Base-by-base conservation (phyloP, 2,888 invertebrate species). In the Charanyca ferruginea region DNA sequence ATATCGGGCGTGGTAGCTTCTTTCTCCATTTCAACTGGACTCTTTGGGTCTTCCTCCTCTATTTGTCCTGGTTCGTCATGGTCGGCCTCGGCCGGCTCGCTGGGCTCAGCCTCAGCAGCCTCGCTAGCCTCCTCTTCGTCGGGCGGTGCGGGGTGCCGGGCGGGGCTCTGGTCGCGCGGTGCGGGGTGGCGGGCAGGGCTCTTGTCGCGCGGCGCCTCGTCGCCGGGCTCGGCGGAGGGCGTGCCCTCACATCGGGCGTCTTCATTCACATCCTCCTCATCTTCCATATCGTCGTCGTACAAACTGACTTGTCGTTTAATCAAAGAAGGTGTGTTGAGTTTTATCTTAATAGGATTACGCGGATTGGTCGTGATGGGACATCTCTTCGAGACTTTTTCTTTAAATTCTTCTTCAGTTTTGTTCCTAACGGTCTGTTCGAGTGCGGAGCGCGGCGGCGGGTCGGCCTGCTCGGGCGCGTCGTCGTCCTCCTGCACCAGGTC, bases 301-400 rank as follows among this genome's bases (percentile, higher is more conserved):
- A 96, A 90, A 79, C 91, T 91, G 84, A 96, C 92, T 83, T 92
- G 94, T 81, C 96, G 93, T 85, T 93, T 95, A 81, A 96, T 95
- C 80, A 96, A 90, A 7, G 96, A 94, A 59, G 96, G 95, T 66
- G 92, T 88, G 79, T 92, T 88, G 28, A 95, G 84, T 79, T 92
- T 93, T 32, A 94, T 95, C 80, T 94, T 94, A 49, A 94, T 95
- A 6, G 94, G 95, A 53, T 93, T 90, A 11, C 94, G 88, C 1
- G 93, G 89, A 68, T 90, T 91, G 0, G 92, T 89, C 3, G 91
- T 93, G 62, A 92, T 93, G 16, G 93, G 94, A 73, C 92, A 93
- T 44, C 93, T 80, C 75, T 90, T 93, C 0, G 95, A 93, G 2
- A 94, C 87, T 62, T 89, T 92, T 72, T 93, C 92, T 64, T 92